phyloP scores from a whole-genome alignment of 1,140 invertebrate species.

The Sarcophaga peregrina region DNA sequence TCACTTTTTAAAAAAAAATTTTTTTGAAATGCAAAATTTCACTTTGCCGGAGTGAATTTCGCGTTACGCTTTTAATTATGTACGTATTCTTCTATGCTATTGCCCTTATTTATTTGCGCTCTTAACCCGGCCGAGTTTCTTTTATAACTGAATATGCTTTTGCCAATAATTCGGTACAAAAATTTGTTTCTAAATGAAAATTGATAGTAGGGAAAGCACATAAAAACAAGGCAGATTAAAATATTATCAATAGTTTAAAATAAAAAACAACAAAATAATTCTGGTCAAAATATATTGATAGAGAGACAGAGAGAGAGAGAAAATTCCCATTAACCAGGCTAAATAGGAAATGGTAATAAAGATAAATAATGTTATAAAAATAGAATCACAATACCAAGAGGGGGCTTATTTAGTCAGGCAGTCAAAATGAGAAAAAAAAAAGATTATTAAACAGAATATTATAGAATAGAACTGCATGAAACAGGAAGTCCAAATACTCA shows the following conservation, averaged over 20 bases:
- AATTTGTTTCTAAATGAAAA: not conserved
- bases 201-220: not conserved
- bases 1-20: too few relatives aligned
- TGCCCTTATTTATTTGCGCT: not conserved
- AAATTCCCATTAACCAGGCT: not conserved
- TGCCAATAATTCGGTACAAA: not conserved
- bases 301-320: too few relatives aligned
- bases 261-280: too few relatives aligned
- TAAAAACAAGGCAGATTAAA: not conserved
- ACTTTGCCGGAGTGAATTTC: not conserved
- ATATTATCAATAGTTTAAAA: not conserved
- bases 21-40: not conserved
- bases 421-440: too few relatives aligned
- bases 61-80: too few relatives aligned
- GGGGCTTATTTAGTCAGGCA: not conserved
- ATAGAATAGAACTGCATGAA: too few relatives aligned
- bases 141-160: not conserved
- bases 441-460: too few relatives aligned
- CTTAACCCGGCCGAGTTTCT: not conserved
- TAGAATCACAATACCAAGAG: not conserved
- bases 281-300: too few relatives aligned
- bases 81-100: too few relatives aligned
- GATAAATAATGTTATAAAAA: not conserved
- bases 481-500: too few relatives aligned
- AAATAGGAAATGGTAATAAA: not conserved